phyloP scores from a whole-genome alignment of 2,113 vertebrate species.

The Syngnathus floridae region DNA sequence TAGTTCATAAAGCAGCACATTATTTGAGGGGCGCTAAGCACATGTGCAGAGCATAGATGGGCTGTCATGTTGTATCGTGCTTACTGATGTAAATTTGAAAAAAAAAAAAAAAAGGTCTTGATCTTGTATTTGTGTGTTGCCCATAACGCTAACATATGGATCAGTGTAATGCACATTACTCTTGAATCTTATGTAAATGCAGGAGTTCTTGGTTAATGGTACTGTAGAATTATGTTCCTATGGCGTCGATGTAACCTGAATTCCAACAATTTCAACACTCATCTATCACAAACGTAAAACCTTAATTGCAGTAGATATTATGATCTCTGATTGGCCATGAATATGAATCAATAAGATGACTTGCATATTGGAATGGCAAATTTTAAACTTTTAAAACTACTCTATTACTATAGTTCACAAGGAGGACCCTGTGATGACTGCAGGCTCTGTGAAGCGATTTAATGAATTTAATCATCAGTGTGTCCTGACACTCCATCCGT shows the following conservation, averaged over 20 bases:
- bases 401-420: neutral
- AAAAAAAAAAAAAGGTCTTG: constrained; percentile 14
- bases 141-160: constrained; percentile 25
- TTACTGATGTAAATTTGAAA: constrained; percentile 3
- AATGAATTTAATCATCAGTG: constrained; percentile 10
- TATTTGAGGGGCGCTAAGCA: constrained; percentile 55
- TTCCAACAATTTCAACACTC: neutral
- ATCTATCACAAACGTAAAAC: neutral
- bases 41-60: constrained; percentile 48
- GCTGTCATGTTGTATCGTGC: constrained; percentile 40
- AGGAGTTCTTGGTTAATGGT: neutral
- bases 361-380: no score
- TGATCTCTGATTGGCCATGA: neutral
- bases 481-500: constrained; percentile 26
- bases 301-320: neutral
- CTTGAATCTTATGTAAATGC: neutral
- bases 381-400: neutral
- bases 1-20: constrained; percentile 32
- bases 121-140: constrained; percentile 23
- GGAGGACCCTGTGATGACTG: neutral
- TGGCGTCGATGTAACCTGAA: neutral
- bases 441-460: neutral
- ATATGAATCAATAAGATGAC: neutral
- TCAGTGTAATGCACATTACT: constrained; percentile 22
- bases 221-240: neutral